Percentiles rank a stretch among this genome's conserved stretches.
These are phyloP conservation scores for Colletes collaris DNA, from an alignment of 2,888 invertebrate genomes.

Conservation along the genomic window DNA sequence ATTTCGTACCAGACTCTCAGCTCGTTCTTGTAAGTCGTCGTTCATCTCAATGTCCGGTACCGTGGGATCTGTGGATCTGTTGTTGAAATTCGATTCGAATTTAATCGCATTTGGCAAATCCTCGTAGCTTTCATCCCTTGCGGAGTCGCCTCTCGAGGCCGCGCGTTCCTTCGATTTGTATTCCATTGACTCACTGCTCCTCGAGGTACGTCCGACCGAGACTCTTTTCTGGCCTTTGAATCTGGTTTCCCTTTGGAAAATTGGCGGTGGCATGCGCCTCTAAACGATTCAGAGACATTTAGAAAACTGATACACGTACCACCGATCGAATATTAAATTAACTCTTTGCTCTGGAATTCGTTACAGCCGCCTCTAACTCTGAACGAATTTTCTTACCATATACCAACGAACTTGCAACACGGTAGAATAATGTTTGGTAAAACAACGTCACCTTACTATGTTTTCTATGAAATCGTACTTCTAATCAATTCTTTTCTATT, in stretches of 20 bases:
- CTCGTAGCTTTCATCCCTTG: slow-evolving; percentile 58
- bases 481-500: too few relatives aligned
- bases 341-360: too few relatives aligned
- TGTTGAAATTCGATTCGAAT: slow-evolving; percentile 69
- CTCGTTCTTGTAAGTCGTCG: slow-evolving; percentile 70
- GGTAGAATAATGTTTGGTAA: too few relatives aligned
- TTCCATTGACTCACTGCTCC: slow-evolving; percentile 65
- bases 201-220: slow-evolving; percentile 78
- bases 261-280: slow-evolving; percentile 77
- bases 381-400: too few relatives aligned
- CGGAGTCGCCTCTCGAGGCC: slow-evolving; percentile 42
- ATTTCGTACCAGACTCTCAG: slow-evolving; percentile 66
- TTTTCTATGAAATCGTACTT: too few relatives aligned
- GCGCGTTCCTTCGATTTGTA: slow-evolving; percentile 60
- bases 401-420: too few relatives aligned
- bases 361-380: too few relatives aligned
- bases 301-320: not conserved
- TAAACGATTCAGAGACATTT: slow-evolving; percentile 33
- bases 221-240: slow-evolving; percentile 83
- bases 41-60: slow-evolving; percentile 77
- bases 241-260: slow-evolving; percentile 82
- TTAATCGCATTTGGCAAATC: slow-evolving; percentile 62
- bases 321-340: too few relatives aligned
- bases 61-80: slow-evolving; percentile 72
- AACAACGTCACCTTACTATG: too few relatives aligned